Base-by-base conservation (phyloP, 2,888 invertebrate genomes). In the Leuctra nigra region DNA sequence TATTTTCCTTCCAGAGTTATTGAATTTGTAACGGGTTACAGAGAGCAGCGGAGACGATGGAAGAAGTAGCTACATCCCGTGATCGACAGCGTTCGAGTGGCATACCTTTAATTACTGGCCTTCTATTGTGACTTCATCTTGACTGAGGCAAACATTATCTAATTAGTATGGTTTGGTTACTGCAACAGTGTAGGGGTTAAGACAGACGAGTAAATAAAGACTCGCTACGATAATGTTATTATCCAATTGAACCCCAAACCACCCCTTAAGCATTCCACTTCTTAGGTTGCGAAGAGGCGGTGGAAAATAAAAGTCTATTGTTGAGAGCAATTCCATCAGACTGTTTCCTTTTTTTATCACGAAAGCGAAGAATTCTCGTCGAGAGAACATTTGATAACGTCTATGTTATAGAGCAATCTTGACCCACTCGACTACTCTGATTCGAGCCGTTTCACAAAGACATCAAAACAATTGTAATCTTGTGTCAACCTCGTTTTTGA, bases 81-180 rank as follows among this genome's bases (percentile, higher is more conserved):
- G 41, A 18, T 4, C 16, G 41, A n/a, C n/a, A 11, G 29, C 29
- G 29, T 7, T n/a, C n/a, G n/a, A 18, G 16, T 29, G 33, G 33
- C 52, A 50, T 29, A 56, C 60, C 61, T 66, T 61, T 59, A 61
- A 61, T 57, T 61, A 64, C 61, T 56, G 61, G 60, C 62, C 57
- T 59, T 60, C 61, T 59, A 56, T 56, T 53, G 56, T 38, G 13
- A 25, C 56, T 54, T 29, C 63, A 58, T 56, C 61, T 62, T 61
- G 63, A 63, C 63, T 61, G 29, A 20, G 33, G 33, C 33, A 24
- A 35, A 38, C 47, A 54, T 57, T 54, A 53, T 53, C 53, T 48
- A 38, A 47, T 54, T 57, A 57, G 54, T 57, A 25, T 47, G 50
- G 33, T 50, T 50, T 50, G 50, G 33, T 50, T 35, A 33, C 41